Percentiles rank a stretch among this genome's conserved stretches.
Conservation (phyloP, 2,113 vertebrate genomes). For the Bufo gargarizans region DNA sequence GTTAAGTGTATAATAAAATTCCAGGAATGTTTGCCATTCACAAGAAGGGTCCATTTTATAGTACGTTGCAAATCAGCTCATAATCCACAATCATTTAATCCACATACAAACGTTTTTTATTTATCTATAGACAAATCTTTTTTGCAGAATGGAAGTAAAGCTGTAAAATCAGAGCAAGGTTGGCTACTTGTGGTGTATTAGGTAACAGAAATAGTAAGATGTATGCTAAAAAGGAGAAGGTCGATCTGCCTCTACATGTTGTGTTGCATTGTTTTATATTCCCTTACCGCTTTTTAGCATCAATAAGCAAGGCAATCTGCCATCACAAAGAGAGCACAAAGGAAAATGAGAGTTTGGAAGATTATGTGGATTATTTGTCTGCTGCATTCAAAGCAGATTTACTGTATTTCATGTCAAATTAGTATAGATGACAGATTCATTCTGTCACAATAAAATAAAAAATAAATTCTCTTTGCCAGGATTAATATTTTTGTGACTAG, state of each 20-base stretch:
- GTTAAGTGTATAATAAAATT: slow-evolving; percentile 38
- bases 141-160: neutral
- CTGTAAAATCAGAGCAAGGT: slow-evolving; percentile 32
- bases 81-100: slow-evolving; percentile 22
- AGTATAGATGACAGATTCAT: too few species aligned
- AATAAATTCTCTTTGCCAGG: too few species aligned
- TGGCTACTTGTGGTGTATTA: neutral
- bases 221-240: too few species aligned
- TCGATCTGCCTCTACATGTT: neutral
- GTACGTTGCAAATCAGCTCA: slow-evolving; percentile 31
- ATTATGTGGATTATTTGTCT: neutral
- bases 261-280: neutral
- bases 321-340: neutral
- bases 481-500: too few species aligned
- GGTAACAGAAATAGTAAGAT: neutral
- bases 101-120: slow-evolving; percentile 15
- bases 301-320: neutral
- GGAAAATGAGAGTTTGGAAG: neutral
- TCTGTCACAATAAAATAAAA: too few species aligned
- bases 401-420: neutral
- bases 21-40: slow-evolving; percentile 34
- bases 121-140: neutral
- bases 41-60: slow-evolving; percentile 19
- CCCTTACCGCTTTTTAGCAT: neutral
- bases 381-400: neutral